Conservation (phyloP, 2,888 invertebrate species). For the Morinoia aosen region DNA sequence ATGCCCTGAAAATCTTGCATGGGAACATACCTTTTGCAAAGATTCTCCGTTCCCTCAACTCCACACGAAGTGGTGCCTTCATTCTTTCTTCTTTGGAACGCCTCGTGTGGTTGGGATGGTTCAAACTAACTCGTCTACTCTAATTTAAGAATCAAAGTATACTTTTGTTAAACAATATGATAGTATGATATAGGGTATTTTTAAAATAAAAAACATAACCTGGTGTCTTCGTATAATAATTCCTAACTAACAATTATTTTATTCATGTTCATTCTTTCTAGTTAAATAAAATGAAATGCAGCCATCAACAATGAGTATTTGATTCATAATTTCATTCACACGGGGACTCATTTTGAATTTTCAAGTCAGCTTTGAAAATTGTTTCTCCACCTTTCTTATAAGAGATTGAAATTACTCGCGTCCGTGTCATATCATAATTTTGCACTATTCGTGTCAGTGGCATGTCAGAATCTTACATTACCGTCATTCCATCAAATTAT, state of each 20-base stretch:
- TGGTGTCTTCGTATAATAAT: too few species aligned
- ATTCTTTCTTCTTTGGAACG: too few species aligned
- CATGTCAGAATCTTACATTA: background rate
- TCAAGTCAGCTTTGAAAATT: background rate
- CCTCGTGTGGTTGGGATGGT: too few species aligned
- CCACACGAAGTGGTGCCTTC: too few species aligned
- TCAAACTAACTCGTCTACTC: too few species aligned
- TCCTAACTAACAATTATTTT: background rate
- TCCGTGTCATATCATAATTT: background rate
- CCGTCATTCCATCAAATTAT: background rate
- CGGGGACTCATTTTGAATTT: background rate
- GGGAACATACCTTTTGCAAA: too few species aligned
- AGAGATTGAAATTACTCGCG: background rate
- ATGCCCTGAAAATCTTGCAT: too few species aligned
- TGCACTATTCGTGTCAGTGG: background rate
- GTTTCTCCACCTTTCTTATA: background rate
- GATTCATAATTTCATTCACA: background rate
- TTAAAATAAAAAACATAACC: too few species aligned
- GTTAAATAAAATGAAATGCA: background rate
- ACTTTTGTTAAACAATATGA: too few species aligned
- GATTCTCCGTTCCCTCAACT: too few species aligned
- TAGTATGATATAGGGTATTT: too few species aligned
- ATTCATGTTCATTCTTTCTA: background rate
- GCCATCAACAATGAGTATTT: background rate
- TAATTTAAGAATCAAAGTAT: too few species aligned